Evolutionary conservation across 2,113 vertebrate genomes (phyloP).

Genomic region (Phrynocephalus versicolor): DNA sequence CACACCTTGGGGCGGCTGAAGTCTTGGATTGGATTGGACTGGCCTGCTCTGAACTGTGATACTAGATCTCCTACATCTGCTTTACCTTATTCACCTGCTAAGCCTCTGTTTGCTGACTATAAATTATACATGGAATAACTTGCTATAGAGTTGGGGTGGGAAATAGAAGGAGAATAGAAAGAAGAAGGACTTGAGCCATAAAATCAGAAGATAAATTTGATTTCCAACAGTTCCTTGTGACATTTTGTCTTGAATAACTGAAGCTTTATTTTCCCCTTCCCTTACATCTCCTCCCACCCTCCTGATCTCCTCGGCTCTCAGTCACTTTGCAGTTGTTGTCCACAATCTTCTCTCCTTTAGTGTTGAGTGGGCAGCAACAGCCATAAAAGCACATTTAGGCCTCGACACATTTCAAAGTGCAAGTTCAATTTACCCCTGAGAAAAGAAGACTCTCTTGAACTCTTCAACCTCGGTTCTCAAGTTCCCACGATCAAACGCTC

Average conservation of each 20-base stretch:
- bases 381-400: background rate
- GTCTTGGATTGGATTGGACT: too few relatives aligned
- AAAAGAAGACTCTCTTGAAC: background rate
- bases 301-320: too few relatives aligned
- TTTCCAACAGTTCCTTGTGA: background rate
- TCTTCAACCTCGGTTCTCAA: background rate
- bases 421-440: background rate
- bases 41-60: too few relatives aligned
- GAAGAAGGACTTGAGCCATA: background rate
- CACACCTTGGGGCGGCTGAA: too few relatives aligned
- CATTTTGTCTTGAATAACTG: background rate
- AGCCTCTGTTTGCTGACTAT: too few relatives aligned
- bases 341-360: background rate
- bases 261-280: background rate
- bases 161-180: background rate
- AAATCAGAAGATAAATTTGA: background rate
- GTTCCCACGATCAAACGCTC: background rate
- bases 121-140: background rate
- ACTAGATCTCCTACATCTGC: too few relatives aligned
- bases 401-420: background rate
- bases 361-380: background rate
- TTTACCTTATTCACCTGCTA: too few relatives aligned
- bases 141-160: too few relatives aligned
- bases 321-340: background rate
- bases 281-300: background rate